Evolutionary conservation across 1,140 invertebrate genomes (phyloP).

Genomic region (Pseudachorutes palmiensis): DNA sequence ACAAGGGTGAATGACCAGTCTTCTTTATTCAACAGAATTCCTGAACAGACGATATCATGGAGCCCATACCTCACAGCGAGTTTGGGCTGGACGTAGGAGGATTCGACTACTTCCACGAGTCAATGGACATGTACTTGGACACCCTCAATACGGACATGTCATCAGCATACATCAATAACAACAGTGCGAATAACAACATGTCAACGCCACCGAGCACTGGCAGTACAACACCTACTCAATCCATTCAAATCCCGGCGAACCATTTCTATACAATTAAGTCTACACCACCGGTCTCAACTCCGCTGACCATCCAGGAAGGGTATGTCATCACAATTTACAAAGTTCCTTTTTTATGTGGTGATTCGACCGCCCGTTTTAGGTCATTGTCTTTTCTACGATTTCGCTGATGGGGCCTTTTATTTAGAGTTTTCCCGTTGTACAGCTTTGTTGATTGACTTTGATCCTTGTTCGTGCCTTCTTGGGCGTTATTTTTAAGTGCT

Average conservation of each 20-base stretch:
- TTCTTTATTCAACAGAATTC: too few relatives aligned
- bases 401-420: too few relatives aligned
- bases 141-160: not conserved
- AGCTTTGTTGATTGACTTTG: too few relatives aligned
- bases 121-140: slow-evolving; percentile 9
- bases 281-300: not conserved
- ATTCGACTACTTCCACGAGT: not conserved
- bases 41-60: too few relatives aligned
- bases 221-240: not conserved
- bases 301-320: not conserved
- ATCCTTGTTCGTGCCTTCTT: too few relatives aligned
- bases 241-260: not conserved
- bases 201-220: not conserved
- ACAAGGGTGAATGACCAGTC: too few relatives aligned
- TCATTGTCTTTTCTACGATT: too few relatives aligned
- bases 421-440: too few relatives aligned
- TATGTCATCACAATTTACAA: not conserved
- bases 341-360: not conserved
- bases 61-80: not conserved
- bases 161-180: not conserved
- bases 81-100: not conserved
- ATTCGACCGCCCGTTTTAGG: not conserved
- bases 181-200: not conserved
- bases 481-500: too few relatives aligned
- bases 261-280: not conserved